Evolutionary conservation across 92 coral and sea anemone genomes (phyloP), one percentile per base, ranked within the genome.

Genomic region (Muricea muricata): DNA sequence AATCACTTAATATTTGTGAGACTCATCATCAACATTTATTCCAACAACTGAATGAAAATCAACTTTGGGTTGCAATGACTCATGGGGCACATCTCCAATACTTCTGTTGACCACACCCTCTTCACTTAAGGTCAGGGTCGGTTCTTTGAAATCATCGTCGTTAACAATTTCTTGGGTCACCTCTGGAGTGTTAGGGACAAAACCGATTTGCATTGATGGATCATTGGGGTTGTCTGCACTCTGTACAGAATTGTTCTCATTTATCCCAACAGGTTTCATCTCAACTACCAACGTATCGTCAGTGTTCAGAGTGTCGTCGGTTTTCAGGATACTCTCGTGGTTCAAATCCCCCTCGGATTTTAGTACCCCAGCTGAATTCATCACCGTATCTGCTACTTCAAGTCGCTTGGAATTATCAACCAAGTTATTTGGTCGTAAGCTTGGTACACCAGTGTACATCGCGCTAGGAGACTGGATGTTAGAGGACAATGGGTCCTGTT

Each of bases 271-370:
- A 1, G 83, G 83, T 55, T 78, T 78, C 83, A 78, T 78, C 33
- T 78, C 83, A 35, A 78, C 83, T 8, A 78, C 83, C 54, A 78
- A 78, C 12, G 83, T 78, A 78, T 78, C 83, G 31, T n/a, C 83
- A 13, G 83, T 9, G 54, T 32, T 57, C 70, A 55, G 8, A 28
- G 48, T 26, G 7, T 65, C 45, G 21, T 39, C 83, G 30, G 65
- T 30, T 56, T 39, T 61, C 13, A 52, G 5, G 12, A 57, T 54
- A n/a, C 46, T 63, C 28, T 4, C 15, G 37, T 37, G 28, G 15
- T 29, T 60, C 8, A 60, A 60, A 1, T 11, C 34, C 68, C 9
- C 68, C 32, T 60, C 68, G 7, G 68, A 60, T 42, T 42, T 42
- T 42, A 42, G 50, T 7, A 42, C 50, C 50, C 50, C 50, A 14